Evolutionary conservation across 2,797 vertebrate genomes (phyloP).

Genomic region (Passerculus sandwichensis): DNA sequence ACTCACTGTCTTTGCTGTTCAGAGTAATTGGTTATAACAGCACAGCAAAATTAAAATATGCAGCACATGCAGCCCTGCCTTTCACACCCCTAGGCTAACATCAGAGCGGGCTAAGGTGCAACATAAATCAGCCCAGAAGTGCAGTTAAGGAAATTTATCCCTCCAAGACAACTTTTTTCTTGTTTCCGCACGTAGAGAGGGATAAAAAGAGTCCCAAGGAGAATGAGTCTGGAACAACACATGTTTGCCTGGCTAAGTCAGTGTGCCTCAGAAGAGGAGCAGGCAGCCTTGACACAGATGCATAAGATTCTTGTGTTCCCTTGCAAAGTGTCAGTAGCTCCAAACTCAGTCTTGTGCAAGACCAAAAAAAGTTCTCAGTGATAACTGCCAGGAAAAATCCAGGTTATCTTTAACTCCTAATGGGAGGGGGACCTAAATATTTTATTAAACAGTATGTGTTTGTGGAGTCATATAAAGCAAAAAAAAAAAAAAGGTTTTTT

Average conservation of each 20-base stretch:
- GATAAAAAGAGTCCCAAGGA: background rate
- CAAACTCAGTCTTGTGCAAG: background rate
- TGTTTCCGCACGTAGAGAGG: background rate
- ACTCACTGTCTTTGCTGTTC: background rate
- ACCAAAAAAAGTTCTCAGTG: background rate
- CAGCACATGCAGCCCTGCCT: background rate
- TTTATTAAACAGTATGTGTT: background rate
- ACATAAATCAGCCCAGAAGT: background rate
- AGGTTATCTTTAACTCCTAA: background rate
- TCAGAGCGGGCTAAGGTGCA: background rate
- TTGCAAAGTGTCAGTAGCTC: background rate
- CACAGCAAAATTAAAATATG: background rate
- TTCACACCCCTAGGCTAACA: background rate
- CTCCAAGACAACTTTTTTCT: background rate
- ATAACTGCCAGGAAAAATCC: background rate
- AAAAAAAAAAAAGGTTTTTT: background rate
- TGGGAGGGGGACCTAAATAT: background rate
- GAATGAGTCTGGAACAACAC: accelerated
- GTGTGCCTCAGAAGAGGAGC: background rate
- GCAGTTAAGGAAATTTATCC: background rate
- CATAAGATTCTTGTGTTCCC: background rate
- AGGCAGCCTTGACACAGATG: background rate
- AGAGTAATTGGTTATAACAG: background rate
- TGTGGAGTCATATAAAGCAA: background rate
- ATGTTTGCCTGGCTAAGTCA: background rate